These are phyloP conservation scores for Callopanchax toddi DNA, from an alignment of 2,113 vertebrate genomes.

Conservation along the genomic window DNA sequence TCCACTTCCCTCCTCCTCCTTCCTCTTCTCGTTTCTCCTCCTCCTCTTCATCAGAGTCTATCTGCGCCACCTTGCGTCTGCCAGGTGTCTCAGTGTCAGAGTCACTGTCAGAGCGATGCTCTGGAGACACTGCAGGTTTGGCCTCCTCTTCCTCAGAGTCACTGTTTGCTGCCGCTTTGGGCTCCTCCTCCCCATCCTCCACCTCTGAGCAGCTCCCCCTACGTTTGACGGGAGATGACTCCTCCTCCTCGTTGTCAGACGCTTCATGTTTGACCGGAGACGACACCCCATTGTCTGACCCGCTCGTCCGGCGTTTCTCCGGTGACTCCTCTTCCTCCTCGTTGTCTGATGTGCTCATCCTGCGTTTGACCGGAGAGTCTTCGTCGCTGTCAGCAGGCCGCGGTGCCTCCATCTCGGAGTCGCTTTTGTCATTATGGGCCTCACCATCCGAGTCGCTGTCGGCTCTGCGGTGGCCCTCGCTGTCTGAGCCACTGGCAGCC, in stretches of 20 bases:
- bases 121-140: slow-evolving; percentile 42
- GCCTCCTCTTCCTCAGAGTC: neutral
- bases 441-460: no score
- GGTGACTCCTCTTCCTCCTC: slow-evolving; percentile 73
- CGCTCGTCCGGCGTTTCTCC: slow-evolving; percentile 52
- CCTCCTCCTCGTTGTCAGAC: slow-evolving; percentile 11
- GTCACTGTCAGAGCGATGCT: slow-evolving; percentile 59
- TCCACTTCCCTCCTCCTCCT: slow-evolving; percentile 54
- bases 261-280: slow-evolving; percentile 36
- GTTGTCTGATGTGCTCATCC: slow-evolving; percentile 25
- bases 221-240: slow-evolving; percentile 38
- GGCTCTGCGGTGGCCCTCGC: slow-evolving; percentile 10
- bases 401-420: slow-evolving; percentile 62
- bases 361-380: slow-evolving; percentile 4
- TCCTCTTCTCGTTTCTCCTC: slow-evolving; percentile 40
- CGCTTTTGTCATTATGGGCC: slow-evolving; percentile 38
- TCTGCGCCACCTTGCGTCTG: slow-evolving; percentile 67
- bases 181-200: slow-evolving; percentile 49
- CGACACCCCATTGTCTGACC: slow-evolving; percentile 29
- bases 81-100: slow-evolving; percentile 71
- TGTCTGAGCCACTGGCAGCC: slow-evolving; percentile 62
- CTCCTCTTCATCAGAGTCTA: slow-evolving; percentile 81
- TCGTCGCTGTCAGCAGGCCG: slow-evolving; percentile 74
- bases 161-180: slow-evolving; percentile 28
- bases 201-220: slow-evolving; percentile 61